A percentile compares a stretch with the other conserved stretches of the same genome.
These are phyloP conservation scores for Dendroctonus ponderosae DNA, from an alignment of 1,140 invertebrate genomes.

Conservation along the genomic window DNA sequence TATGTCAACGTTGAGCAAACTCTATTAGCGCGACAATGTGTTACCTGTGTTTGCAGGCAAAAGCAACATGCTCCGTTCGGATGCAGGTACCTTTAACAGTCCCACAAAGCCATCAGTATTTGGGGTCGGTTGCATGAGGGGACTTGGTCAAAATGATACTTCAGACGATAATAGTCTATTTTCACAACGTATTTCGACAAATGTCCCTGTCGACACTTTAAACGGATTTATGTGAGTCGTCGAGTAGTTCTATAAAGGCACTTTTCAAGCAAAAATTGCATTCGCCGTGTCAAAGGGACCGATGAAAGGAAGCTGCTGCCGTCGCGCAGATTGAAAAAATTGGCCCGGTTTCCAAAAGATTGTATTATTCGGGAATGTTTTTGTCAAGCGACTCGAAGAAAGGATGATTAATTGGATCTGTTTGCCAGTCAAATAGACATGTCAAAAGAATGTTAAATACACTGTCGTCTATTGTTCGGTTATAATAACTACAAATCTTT, in stretches of 20 bases:
- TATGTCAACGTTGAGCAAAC: conserved; percentile 47
- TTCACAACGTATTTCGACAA: conserved; percentile 41
- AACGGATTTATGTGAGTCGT: conserved; percentile 40
- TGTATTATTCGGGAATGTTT: conserved; percentile 7
- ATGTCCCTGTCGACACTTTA: conserved; percentile 42
- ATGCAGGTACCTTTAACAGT: conserved; percentile 34
- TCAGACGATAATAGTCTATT: conserved; percentile 42
- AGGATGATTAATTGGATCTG: conserved; percentile 33
- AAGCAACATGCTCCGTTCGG: conserved; percentile 11
- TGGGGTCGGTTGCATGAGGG: neutral
- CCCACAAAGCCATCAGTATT: neutral
- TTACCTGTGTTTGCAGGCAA: conserved; percentile 42
- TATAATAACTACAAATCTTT: conserved; percentile 14
- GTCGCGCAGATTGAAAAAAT: conserved; percentile 24
- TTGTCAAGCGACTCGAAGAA: conserved; percentile 24
- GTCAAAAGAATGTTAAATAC: conserved; percentile 16
- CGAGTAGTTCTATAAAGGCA: conserved; percentile 41
- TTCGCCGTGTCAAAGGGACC: conserved; percentile 38
- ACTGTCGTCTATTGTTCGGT: conserved; percentile 4
- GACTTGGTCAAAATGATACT: conserved; percentile 44
- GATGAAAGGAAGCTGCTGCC: conserved; percentile 33
- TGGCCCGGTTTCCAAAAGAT: conserved; percentile 6
- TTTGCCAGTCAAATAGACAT: conserved; percentile 6
- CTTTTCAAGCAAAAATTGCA: conserved; percentile 42
- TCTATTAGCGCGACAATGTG: conserved; percentile 48